Base-by-base conservation (phyloP, 2,797 vertebrate species). In the Tapirus indicus region DNA sequence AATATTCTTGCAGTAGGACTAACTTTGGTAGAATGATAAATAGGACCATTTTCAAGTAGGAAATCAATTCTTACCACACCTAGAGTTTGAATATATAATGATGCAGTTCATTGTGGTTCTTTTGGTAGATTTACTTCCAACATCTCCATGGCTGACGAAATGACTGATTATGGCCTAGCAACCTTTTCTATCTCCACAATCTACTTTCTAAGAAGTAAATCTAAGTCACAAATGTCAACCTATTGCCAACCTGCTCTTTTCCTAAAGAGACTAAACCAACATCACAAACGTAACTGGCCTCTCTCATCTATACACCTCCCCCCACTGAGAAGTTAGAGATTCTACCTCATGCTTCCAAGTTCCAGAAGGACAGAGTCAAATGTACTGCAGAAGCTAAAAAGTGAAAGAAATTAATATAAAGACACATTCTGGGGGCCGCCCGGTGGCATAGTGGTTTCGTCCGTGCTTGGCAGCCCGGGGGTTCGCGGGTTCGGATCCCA, bases 1-100 rank as follows among this genome's bases (percentile, higher is more conserved):
- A 54, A 84, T 58, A 75, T n/a, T 68, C 64, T 92, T 58, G 44
- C 17, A 54, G 35, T 23, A 92, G 74, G 58, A 44, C n/a, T 68
- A 64, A 49, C 91, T 94, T 82, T 89, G 56, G 95, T 71, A 95
- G 41, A 80, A 80, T 80, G 88, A 96, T 89, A 95, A 97, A 96
- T 72, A 77, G 3, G 5, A 47, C 54, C 29, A 64, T 54, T n/a
- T n/a, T n/a, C 44, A 77, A 77, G 29, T 64, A 16, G 83, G 71
- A 94, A 85, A 62, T 54, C 68, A 38, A 38, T 38, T 38, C 38
- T 38, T 38, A 68, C 47, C 27, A 80, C n/a, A 64, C 3, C 5
- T 25, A 54, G 44, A 52, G 13, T 77, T 90, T 78, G 77, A 92
- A 97, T 91, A 75, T 80, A n/a, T 83, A 87, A 47, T 68, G 41